These are phyloP conservation scores for Myathropa florea DNA, from an alignment of 2,888 invertebrate genomes.

Conservation along the genomic window DNA sequence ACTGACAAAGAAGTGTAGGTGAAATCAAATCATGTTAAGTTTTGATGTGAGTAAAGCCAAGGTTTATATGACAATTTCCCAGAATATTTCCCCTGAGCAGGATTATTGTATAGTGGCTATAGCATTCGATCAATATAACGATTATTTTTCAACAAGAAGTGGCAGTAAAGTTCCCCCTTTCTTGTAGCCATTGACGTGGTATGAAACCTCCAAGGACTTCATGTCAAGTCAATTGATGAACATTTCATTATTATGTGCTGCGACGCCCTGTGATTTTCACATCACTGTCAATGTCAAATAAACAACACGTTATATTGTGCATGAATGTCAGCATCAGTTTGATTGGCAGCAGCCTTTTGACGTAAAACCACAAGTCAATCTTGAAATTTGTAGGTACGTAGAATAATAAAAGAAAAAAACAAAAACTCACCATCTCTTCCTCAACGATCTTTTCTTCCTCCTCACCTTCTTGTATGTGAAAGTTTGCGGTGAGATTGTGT, in stretches of 20 bases:
- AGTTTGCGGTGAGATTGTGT: slow-evolving; percentile 80
- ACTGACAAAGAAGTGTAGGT: too few relatives aligned
- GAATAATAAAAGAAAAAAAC: background rate
- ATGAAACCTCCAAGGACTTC: background rate
- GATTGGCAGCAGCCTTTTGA: background rate
- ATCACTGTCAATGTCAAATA: background rate
- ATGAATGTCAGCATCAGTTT: background rate
- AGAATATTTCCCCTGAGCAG: too few relatives aligned
- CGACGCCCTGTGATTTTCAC: background rate
- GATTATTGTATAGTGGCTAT: background rate
- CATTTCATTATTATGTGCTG: background rate
- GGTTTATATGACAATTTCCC: too few relatives aligned
- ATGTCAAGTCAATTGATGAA: background rate
- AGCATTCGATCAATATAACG: background rate
- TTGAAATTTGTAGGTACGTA: background rate
- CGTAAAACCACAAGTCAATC: background rate
- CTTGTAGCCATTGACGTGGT: background rate
- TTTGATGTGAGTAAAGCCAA: too few relatives aligned
- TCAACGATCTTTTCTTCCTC: slow-evolving; percentile 78
- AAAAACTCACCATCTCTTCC: slow-evolving; percentile 77
- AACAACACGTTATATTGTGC: background rate
- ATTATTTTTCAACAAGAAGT: background rate
- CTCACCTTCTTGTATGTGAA: slow-evolving; percentile 79
- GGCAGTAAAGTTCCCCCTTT: too few relatives aligned
- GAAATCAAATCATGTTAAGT: too few relatives aligned